Conservation (phyloP, 2,113 vertebrate genomes). For the Gavia stellata region DNA sequence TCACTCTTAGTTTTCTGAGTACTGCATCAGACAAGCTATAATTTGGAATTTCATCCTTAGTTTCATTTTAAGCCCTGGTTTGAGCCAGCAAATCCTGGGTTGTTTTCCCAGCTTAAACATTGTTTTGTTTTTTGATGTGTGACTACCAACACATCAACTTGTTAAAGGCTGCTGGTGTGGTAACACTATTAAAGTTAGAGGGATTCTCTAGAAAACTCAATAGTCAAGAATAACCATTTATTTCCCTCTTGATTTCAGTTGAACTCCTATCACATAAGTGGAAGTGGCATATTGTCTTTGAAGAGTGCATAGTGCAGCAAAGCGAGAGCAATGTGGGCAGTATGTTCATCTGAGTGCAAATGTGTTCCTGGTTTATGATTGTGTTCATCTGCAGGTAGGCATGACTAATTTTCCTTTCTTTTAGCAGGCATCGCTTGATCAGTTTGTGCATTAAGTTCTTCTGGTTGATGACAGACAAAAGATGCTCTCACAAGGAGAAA, state of each 20-base stretch:
- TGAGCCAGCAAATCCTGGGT: background rate
- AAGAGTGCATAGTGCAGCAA: background rate
- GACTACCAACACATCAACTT: fast-evolving
- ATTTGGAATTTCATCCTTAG: background rate
- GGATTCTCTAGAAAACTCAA: fast-evolving
- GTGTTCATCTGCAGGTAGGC: background rate
- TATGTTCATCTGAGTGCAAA: background rate
- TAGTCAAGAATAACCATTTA: background rate
- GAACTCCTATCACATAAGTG: fast-evolving
- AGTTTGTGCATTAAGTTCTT: background rate
- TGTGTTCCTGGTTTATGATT: background rate
- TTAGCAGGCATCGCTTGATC: background rate
- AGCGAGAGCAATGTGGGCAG: background rate
- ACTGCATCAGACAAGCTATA: background rate
- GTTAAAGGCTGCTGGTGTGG: background rate
- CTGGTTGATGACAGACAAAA: background rate
- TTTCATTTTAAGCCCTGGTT: background rate
- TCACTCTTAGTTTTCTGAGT: background rate
- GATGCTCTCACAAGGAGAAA: background rate
- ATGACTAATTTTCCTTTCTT: background rate
- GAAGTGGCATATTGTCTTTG: fast-evolving
- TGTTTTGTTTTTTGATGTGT: background rate
- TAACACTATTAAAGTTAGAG: background rate
- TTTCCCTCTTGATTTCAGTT: background rate
- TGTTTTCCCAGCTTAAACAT: background rate